Conservation (phyloP, 2,888 invertebrate species). For the Dryadula phaetusa region DNA sequence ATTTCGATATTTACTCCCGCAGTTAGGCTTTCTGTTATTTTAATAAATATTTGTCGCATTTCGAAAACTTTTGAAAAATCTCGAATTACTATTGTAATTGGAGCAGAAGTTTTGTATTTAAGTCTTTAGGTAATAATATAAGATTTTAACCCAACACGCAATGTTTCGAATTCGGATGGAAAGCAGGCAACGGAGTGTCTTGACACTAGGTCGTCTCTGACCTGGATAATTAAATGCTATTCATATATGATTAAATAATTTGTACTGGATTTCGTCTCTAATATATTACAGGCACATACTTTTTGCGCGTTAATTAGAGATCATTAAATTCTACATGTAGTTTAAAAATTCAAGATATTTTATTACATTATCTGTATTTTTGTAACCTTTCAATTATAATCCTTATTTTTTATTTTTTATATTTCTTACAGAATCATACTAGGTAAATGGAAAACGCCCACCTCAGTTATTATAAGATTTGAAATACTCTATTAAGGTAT, state of each 20-base stretch:
- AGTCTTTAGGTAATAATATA: neutral
- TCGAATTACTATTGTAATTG: conserved; percentile 30
- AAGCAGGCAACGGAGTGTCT: too few species aligned
- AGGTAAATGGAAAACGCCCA: neutral
- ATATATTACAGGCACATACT: too few species aligned
- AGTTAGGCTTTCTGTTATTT: conserved; percentile 29
- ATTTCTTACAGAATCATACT: neutral
- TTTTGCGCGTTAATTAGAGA: too few species aligned
- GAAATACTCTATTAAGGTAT: neutral
- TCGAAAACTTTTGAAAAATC: conserved; percentile 19
- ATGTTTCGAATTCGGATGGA: too few species aligned
- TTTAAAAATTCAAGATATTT: too few species aligned
- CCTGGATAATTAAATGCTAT: neutral
- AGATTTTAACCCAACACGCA: too few species aligned
- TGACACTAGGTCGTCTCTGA: too few species aligned
- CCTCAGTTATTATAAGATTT: neutral
- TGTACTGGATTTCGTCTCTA: neutral
- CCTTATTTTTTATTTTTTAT: neutral
- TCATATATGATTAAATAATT: neutral
- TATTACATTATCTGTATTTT: neutral
- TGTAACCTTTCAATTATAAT: neutral
- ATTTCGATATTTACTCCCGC: conserved; percentile 33
- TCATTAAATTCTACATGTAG: too few species aligned
- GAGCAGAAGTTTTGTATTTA: conserved; percentile 17
- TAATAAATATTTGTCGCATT: conserved; percentile 29